phyloP scores from a whole-genome alignment of 1,140 invertebrate genomes.

The Pomacea maculata region DNA sequence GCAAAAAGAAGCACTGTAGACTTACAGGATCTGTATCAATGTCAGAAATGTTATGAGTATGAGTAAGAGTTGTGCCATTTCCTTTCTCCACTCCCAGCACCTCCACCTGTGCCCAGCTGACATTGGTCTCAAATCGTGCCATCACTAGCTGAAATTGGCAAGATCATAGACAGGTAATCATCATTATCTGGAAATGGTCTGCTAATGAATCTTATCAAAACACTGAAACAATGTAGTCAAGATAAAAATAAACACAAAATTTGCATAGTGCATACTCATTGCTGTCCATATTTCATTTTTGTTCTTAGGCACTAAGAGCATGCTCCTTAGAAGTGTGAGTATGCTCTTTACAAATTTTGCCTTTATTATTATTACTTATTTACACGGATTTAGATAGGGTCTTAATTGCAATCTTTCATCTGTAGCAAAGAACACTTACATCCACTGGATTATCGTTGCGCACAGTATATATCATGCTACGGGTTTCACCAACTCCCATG shows the following conservation, averaged over 20 bases:
- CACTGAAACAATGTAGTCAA: too few species aligned
- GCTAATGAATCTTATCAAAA: too few species aligned
- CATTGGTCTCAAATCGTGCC: slow-evolving; percentile 75
- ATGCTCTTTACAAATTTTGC: too few species aligned
- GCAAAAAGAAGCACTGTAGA: not conserved
- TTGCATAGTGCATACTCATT: too few species aligned
- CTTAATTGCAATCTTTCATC: too few species aligned
- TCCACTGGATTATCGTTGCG: slow-evolving; percentile 81
- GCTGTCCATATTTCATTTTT: too few species aligned
- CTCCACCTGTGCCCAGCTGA: slow-evolving; percentile 74
- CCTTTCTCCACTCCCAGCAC: slow-evolving; percentile 77
- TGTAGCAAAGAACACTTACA: slow-evolving; percentile 62
- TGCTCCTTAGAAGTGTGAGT: too few species aligned
- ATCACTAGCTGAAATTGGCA: slow-evolving; percentile 65
- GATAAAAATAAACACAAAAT: too few species aligned
- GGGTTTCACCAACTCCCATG: slow-evolving; percentile 75
- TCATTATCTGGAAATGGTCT: not conserved
- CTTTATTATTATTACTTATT: too few species aligned
- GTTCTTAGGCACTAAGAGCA: too few species aligned
- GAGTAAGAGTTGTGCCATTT: slow-evolving; percentile 68
- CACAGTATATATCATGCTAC: slow-evolving; percentile 77
- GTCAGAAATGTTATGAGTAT: slow-evolving; percentile 67
- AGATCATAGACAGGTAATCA: too few species aligned
- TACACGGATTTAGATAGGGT: too few species aligned
- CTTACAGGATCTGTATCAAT: slow-evolving; percentile 59